phyloP scores from a whole-genome alignment of 2,888 invertebrate species.

The Dryomyza anilis region DNA sequence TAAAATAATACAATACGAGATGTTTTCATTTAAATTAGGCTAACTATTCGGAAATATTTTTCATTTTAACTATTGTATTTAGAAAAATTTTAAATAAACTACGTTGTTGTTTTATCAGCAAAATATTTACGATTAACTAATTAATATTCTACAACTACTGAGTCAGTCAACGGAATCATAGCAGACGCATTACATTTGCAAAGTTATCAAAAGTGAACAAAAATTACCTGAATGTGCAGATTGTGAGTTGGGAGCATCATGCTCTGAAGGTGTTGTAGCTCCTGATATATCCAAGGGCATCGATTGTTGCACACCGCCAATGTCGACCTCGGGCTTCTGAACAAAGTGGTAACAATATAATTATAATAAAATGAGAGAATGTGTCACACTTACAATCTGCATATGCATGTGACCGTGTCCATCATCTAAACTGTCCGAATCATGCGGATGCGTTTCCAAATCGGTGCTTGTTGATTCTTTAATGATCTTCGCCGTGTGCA shows the following conservation, averaged over 20 bases:
- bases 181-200: neutral
- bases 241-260: constrained; percentile 60
- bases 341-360: constrained; percentile 34
- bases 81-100: too few relatives aligned
- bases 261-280: constrained; percentile 60
- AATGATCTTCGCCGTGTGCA: constrained; percentile 58
- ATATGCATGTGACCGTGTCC: constrained; percentile 61
- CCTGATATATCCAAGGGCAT: constrained; percentile 62
- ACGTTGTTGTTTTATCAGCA: too few relatives aligned
- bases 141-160: too few relatives aligned
- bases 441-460: constrained; percentile 63
- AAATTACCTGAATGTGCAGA: constrained; percentile 60
- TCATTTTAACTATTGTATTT: too few relatives aligned
- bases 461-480: constrained; percentile 62
- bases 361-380: neutral
- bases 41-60: too few relatives aligned
- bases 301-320: constrained; percentile 59
- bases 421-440: constrained; percentile 65
- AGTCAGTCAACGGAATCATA: too few relatives aligned
- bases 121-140: too few relatives aligned
- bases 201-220: neutral
- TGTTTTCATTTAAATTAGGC: too few relatives aligned
- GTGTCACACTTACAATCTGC: constrained; percentile 60
- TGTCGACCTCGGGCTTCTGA: constrained; percentile 61
- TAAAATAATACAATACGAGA: too few relatives aligned